phyloP scores from a whole-genome alignment of 2,797 vertebrate genomes.

The Propithecus perrieri region DNA sequence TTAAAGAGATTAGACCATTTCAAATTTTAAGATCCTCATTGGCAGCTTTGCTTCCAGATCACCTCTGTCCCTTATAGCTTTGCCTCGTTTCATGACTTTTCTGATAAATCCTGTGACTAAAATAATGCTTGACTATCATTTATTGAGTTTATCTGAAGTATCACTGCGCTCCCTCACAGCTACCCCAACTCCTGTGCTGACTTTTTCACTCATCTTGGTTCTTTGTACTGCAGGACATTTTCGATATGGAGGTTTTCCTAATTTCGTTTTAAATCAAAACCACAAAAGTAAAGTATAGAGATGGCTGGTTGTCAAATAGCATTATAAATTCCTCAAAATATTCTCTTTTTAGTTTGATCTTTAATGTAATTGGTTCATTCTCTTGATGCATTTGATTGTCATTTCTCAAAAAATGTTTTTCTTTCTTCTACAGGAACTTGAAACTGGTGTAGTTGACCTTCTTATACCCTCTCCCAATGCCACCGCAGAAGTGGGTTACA shows the following conservation, averaged over 20 bases:
- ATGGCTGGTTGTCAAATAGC: background rate
- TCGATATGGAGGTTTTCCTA: background rate
- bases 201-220: background rate
- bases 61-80: background rate
- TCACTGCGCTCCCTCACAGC: background rate
- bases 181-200: background rate
- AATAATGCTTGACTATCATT: background rate
- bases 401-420: conserved; percentile 54
- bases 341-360: background rate
- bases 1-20: background rate
- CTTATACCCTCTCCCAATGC: conserved; percentile 92
- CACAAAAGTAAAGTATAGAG: background rate
- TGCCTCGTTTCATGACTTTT: background rate
- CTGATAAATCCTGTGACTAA: background rate
- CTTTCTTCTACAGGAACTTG: conserved; percentile 86
- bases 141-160: background rate
- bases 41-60: conserved; percentile 2
- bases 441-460: conserved; percentile 90
- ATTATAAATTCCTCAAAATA: conserved; percentile 11
- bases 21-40: background rate
- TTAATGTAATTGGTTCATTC: conserved; percentile 31
- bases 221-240: background rate
- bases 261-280: conserved; percentile 45
- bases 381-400: conserved; percentile 15
- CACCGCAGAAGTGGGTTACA: conserved; percentile 91